phyloP scores from a whole-genome alignment of 92 coral and sea anemone species.

The Palythoa caribaeorum region DNA sequence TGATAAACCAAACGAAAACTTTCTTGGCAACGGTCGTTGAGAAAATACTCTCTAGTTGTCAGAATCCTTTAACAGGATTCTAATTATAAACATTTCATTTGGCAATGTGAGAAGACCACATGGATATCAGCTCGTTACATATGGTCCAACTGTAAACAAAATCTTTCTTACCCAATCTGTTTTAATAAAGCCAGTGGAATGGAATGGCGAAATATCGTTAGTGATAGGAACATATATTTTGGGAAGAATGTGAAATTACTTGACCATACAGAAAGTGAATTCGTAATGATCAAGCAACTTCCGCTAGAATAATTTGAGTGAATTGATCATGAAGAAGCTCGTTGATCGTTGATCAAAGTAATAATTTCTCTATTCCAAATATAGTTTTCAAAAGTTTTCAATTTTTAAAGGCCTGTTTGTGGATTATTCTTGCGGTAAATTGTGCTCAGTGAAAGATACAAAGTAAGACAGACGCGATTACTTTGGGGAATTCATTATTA shows the following conservation, averaged over 20 bases:
- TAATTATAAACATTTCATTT: background rate
- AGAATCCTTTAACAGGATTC: background rate
- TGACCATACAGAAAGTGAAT: background rate
- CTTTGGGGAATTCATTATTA: conserved; percentile 15
- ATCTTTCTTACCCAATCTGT: background rate
- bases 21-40: background rate
- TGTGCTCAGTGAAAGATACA: background rate
- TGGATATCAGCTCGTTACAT: background rate
- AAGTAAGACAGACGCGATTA: background rate
- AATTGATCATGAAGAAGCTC: conserved; percentile 19
- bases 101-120: background rate
- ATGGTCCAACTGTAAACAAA: background rate
- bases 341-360: background rate
- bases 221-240: background rate
- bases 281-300: background rate
- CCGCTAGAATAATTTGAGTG: background rate
- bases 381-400: background rate
- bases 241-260: background rate
- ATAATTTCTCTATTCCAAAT: background rate
- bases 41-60: background rate
- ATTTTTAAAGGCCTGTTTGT: background rate
- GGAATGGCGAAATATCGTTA: too few species aligned
- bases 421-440: background rate
- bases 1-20: background rate
- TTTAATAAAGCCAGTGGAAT: background rate